Percentiles rank a stretch among this genome's conserved stretches.
Evolutionary conservation across 2,797 vertebrate species (phyloP).

Genomic region (Mormyrops attenuatus): DNA sequence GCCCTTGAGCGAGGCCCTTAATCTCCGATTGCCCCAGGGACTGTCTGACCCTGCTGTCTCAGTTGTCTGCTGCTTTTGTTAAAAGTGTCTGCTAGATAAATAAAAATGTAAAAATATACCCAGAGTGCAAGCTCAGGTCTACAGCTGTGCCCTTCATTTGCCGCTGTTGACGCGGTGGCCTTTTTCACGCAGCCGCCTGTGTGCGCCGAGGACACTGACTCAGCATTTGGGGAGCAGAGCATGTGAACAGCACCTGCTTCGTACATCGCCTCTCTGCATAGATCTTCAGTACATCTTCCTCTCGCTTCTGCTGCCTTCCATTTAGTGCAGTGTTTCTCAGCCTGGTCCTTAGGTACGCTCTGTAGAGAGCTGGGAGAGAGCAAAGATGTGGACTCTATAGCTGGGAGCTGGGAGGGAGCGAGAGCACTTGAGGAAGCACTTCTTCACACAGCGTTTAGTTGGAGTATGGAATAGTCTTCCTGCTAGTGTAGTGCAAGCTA

Average conservation of each 20-base stretch:
- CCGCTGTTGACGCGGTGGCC: background rate
- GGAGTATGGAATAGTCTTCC: too few relatives aligned
- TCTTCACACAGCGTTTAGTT: too few relatives aligned
- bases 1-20: background rate
- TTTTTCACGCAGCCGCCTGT: background rate
- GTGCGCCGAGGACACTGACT: background rate
- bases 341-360: background rate
- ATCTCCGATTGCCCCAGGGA: background rate
- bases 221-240: background rate
- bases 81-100: background rate
- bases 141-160: background rate
- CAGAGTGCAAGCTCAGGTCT: background rate
- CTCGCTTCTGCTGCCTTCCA: background rate
- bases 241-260: background rate
- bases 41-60: background rate
- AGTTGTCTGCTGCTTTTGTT: background rate
- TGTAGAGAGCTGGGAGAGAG: background rate
- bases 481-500: too few relatives aligned
- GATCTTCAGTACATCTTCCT: background rate
- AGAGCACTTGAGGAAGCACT: too few relatives aligned
- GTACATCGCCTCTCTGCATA: background rate
- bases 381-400: background rate
- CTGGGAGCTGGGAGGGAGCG: background rate
- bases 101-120: background rate
- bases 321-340: background rate